Percentiles rank a stretch among this genome's conserved stretches.
Conservation (phyloP, 2,888 invertebrate species). For the Sphaerophoria rueppellii region DNA sequence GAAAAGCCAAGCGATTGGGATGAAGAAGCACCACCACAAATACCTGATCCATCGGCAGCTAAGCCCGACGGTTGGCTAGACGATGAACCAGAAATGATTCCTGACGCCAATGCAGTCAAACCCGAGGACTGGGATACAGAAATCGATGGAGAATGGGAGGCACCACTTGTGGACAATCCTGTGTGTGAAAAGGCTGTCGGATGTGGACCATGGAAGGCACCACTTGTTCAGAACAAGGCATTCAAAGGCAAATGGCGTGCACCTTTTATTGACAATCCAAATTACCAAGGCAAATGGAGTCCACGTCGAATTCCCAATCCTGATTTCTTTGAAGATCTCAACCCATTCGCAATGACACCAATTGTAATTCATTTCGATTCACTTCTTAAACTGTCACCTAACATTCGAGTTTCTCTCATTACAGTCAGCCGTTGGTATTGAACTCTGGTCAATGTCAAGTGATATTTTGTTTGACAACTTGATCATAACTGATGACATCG, state of each 20-base stretch:
- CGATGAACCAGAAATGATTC: constrained; percentile 92
- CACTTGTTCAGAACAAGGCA: constrained; percentile 92
- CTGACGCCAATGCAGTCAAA: constrained; percentile 93
- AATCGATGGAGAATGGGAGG: constrained; percentile 99
- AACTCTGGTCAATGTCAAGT: constrained; percentile 99
- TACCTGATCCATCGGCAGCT: constrained; percentile 91
- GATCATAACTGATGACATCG: constrained; percentile 92
- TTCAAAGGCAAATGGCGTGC: constrained; percentile 97
- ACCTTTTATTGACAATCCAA: constrained; percentile 94
- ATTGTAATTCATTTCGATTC: constrained; percentile 87
- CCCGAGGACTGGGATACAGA: constrained; percentile 99
- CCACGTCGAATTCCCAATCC: constrained; percentile 95
- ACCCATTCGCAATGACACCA: constrained; percentile 94
- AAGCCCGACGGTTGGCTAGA: constrained; percentile 97
- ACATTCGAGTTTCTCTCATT: constrained; percentile 74
- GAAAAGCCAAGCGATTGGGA: constrained; percentile 98
- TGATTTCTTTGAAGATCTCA: constrained; percentile 93
- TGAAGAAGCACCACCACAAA: constrained; percentile 95
- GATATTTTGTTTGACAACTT: constrained; percentile 97
- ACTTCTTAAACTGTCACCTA: too few relatives aligned
- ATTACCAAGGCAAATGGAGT: constrained; percentile 97
- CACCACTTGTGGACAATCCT: constrained; percentile 95
- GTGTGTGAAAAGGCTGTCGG: constrained; percentile 90
- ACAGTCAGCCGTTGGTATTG: constrained; percentile 96
- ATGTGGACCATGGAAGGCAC: constrained; percentile 95